A percentile compares a stretch with the other conserved stretches of the same genome.
These are phyloP conservation scores for Nannobrachium achirus DNA, from an alignment of 2,113 vertebrate species.

Conservation along the genomic window DNA sequence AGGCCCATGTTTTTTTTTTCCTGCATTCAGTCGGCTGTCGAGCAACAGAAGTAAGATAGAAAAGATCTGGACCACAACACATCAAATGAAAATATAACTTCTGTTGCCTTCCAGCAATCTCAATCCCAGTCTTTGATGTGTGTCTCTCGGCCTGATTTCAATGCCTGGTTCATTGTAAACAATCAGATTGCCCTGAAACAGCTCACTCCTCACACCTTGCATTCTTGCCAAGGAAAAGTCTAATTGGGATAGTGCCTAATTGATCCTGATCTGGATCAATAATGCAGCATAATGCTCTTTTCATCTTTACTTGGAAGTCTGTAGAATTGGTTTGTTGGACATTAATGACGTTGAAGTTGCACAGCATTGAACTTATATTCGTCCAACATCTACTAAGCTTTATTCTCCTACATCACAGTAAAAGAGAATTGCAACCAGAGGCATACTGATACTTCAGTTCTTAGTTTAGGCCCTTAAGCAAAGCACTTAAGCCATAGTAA, in stretches of 20 bases:
- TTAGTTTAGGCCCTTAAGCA: conserved; percentile 37
- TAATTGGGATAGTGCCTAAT: background rate
- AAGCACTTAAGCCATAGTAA: conserved; percentile 46
- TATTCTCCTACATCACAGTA: conserved; percentile 4
- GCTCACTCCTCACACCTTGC: background rate
- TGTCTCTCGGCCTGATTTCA: conserved; percentile 19
- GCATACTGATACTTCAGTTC: conserved; percentile 16
- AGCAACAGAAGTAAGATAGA: conserved; percentile 5
- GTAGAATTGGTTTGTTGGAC: background rate
- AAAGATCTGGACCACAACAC: conserved; percentile 11
- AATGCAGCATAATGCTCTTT: background rate
- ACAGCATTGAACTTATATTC: background rate
- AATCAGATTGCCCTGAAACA: background rate
- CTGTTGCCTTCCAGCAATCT: conserved; percentile 8
- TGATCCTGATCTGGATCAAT: background rate
- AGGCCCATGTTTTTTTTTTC: conserved; percentile 20
- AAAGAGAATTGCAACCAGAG: conserved; percentile 52
- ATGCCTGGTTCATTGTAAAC: background rate
- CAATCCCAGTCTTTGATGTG: background rate
- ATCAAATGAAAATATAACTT: conserved; percentile 28
- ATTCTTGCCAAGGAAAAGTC: background rate
- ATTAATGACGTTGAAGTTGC: background rate
- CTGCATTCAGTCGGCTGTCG: conserved; percentile 9
- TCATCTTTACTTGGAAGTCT: background rate
- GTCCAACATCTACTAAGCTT: background rate